These are phyloP conservation scores for Drosophila heteroneura DNA, from an alignment of 2,888 invertebrate species.

Conservation along the genomic window DNA sequence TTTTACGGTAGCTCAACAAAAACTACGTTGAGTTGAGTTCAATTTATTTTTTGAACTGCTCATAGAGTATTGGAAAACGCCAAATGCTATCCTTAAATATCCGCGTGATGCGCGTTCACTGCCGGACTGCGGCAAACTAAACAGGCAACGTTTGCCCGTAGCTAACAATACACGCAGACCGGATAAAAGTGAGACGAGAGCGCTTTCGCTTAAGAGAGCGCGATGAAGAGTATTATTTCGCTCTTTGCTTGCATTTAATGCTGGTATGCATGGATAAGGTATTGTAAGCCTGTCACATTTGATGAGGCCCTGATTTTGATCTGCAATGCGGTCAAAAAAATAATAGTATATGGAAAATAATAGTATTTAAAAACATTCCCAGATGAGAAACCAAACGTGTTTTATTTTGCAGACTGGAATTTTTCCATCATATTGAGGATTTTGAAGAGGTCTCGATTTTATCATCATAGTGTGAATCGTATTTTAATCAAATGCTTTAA, in stretches of 20 bases:
- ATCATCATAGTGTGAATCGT: background rate
- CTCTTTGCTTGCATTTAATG: slow-evolving; percentile 20
- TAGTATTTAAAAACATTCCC: background rate
- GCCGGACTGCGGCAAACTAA: slow-evolving; percentile 78
- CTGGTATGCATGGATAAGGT: background rate
- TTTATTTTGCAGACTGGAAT: background rate
- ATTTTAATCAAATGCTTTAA: background rate
- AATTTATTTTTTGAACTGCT: slow-evolving; percentile 4
- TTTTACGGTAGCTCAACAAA: slow-evolving; percentile 39
- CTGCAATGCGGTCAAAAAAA: slow-evolving; percentile 23
- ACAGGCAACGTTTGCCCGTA: slow-evolving; percentile 38
- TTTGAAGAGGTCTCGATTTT: background rate
- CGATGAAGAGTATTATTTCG: background rate
- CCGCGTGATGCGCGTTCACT: slow-evolving; percentile 69
- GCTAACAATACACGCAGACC: slow-evolving; percentile 38
- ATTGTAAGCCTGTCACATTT: slow-evolving; percentile 6
- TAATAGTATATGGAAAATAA: background rate
- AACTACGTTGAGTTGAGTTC: slow-evolving; percentile 24
- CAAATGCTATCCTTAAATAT: slow-evolving; percentile 41
- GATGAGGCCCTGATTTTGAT: slow-evolving; percentile 42
- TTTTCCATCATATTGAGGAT: background rate
- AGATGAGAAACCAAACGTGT: background rate
- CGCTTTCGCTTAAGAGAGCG: slow-evolving; percentile 34
- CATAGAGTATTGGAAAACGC: slow-evolving; percentile 9
- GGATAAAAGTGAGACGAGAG: slow-evolving; percentile 59